Evolutionary conservation across 2,797 vertebrate species (phyloP), one percentile per base, ranked within the genome.

Genomic region (Cephalopachus bancanus): DNA sequence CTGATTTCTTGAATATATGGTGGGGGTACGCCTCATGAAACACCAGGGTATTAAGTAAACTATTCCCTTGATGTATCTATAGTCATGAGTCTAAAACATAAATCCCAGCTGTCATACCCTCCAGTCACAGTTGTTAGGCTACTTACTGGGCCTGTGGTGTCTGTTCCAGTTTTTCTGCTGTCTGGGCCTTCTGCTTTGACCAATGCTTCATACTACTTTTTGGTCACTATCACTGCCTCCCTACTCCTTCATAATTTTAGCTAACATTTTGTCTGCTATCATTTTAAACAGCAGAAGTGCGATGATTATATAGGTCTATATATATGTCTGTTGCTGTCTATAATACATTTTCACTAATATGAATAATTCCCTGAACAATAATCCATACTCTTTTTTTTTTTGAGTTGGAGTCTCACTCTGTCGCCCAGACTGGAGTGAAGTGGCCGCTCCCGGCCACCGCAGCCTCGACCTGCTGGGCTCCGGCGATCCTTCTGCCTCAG

Each of bases 231-330:
- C 28, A 83, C 8, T 64, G 72, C 60, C 20, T 71, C 51, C 24
- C 62, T 80, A 26, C 19, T 75, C 30, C 72, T 55, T 75, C 51
- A 60, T 6, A 57, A 30, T 59, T 96, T 92, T 94, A 89, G 26
- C 19, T 94, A 78, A 69, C 86, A 65, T n/a, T 22, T 10, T 95
- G 10, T 64, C n/a, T 64, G 26, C 4, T 89, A 22, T 76, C 16
- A 86, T 92, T 14, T 75, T 93, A 87, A 4, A 24, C 44, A 64
- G 79, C 55, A 90, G 88, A 94, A 65, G 65, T 84, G 72, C 87
- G 95, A 80, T 74, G 67, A 65, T 74, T 72, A 51, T 53, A 4
- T 60, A 24, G 92, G n/a, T 87, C 7, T 15, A 28, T 60, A 19
- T 57, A 75, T 76, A 11, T 96, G 7, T 65, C n/a, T 3, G 14